Base-by-base conservation (phyloP, 1,140 invertebrate genomes). In the Oryzaephilus surinamensis region DNA sequence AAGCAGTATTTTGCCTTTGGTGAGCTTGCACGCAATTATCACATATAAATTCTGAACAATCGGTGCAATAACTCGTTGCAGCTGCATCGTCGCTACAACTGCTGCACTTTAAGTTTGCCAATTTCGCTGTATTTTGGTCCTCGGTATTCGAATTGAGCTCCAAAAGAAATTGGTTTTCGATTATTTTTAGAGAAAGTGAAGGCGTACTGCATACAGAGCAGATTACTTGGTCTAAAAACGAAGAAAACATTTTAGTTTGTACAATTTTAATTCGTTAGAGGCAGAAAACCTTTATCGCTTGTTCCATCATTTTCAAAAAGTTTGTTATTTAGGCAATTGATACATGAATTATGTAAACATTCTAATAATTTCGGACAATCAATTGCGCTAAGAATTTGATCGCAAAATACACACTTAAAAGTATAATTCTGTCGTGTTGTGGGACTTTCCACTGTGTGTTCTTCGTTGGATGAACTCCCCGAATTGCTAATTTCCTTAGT, bases 41-140 rank as follows among this genome's bases (percentile, higher is more conserved):
- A 66, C 89, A 94, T 38, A 94, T 86, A 65, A 82, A 90, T 62
- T 92, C 88, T 2, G 80, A 76, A 61, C 90, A 94, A 55, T 92
- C 84, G 0, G 81, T 74, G 63, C 90, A 94, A 74, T 81, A 91
- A 51, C 81, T 84, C 14, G 82, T 81, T 21, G 85, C 86, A 8
- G 72, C 67, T 32, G 79, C 77, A 49, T 82, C 77, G 52, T 92
- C 88, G 39, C 79, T 79, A 63, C 88, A 92, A 52, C 79, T 88
- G 43, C 79, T 89, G 63, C 88, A 92, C 54, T 78, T 77, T 51
- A 79, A 72, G 38, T 81, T 77, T 16, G 71, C 66, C 32, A 68
- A 46, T 50, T 51, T 67, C 51, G 29, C 52, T 45, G 4, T 46
- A 46, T 48, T 47, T 38, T 59, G 48, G 13, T 65, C 51, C 55